Evolutionary conservation across 2,888 invertebrate genomes (phyloP), one percentile per base, ranked within the genome.

Genomic region (Holacanthella duospinosa): DNA sequence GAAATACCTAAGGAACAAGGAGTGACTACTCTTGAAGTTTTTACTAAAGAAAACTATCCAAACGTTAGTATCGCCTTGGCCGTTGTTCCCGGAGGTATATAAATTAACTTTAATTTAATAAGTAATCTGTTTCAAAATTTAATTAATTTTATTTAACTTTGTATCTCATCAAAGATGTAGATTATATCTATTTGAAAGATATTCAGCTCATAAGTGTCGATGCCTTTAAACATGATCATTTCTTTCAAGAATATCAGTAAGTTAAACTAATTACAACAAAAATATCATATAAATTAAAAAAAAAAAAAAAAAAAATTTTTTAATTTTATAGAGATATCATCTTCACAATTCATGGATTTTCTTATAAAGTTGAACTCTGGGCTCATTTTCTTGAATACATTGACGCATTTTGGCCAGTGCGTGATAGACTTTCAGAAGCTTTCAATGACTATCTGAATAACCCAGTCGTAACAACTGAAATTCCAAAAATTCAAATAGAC

Each of bases 271-370:
- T n/a, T n/a, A n/a, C n/a, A n/a, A n/a, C n/a, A n/a, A n/a, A n/a
- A n/a, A n/a, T n/a, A n/a, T n/a, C n/a, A n/a, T n/a, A n/a, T n/a
- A n/a, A n/a, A n/a, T n/a, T n/a, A n/a, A n/a, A n/a, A n/a, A n/a
- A n/a, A n/a, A n/a, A n/a, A n/a, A n/a, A n/a, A n/a, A n/a, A n/a
- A n/a, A n/a, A n/a, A n/a, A n/a, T n/a, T n/a, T n/a, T n/a, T n/a
- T n/a, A n/a, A n/a, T n/a, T n/a, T n/a, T n/a, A n/a, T n/a, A n/a
- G n/a, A 24, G 43, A 43, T 24, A 29, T 29, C 36, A 29, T 58
- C 24, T 58, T 27, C 43, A 58, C 58, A 9, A 29, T 58, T n/a
- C 58, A 58, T 29, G 58, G 58, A 3, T 58, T 58, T 21, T n/a
- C 4, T 21, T 6, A 58, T 24, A 25, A 24, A 16, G 9, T 28